Base-by-base conservation (phyloP, 2,888 invertebrate genomes). In the Diadegma fenestrale region DNA sequence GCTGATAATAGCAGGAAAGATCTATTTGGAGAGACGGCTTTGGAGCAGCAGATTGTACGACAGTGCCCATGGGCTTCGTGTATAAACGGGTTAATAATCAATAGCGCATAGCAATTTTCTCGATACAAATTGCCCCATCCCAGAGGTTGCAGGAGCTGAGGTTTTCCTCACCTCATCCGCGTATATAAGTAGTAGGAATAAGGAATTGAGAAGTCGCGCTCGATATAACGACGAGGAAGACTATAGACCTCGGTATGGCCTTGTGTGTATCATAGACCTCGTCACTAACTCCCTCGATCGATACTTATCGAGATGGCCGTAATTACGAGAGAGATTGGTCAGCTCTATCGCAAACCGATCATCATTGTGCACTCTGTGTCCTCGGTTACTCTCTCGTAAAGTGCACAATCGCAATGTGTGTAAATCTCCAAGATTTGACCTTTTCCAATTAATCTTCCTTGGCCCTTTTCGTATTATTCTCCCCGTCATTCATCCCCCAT, bases 261-360 rank as follows among this genome's bases (percentile, higher is more conserved):
- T 80, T 84, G 84, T 76, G 64, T 75, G 80, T 75, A 69, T 75
- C 10, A 64, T 54, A 84, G 64, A 84, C 76, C 76, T 80, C 84
- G 76, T 64, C 58, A 76, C 45, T 71, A 64, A 43, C 72, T 75
- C 69, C 69, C 72, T 68, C 85, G 84, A 86, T 87, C 86, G 87
- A 85, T 82, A 81, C 54, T 88, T 87, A 86, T 86, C 82, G 84
- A 51, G 73, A 86, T 84, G 72, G 68, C 78, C 69, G 71, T 87
- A 87, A 89, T 89, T 88, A 87, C 85, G 76, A n/a, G 75, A n/a
- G 75, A 78, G 86, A 89, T 89, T 85, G 87, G 80, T 80, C 72
- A 76, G 78, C 72, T 72, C 77, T 86, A 84, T 86, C 72, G 77
- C 63, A 14, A 72, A 76, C 26, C 77, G 72, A 51, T 80, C 33